Evolutionary conservation across 2,888 invertebrate genomes (phyloP).

Genomic region (Magallana nippona): DNA sequence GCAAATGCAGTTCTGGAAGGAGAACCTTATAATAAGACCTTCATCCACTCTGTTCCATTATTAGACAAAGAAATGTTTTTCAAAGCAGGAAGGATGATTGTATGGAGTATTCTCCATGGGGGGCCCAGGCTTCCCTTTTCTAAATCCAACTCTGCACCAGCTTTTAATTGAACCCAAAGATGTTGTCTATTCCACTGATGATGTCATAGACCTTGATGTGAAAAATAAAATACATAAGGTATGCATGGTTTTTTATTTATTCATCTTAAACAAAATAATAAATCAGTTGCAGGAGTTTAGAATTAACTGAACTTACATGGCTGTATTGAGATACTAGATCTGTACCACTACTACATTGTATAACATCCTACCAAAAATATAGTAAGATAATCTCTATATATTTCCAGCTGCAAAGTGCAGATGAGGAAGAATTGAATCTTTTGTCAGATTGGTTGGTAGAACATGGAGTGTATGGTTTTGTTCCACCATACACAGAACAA

Average conservation of each 20-base stretch:
- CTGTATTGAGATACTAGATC: background rate
- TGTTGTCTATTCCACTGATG: conserved; percentile 1
- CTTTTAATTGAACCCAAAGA: conserved; percentile 7
- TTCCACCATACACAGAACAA: conserved; percentile 11
- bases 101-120: conserved; percentile 15
- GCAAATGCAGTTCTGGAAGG: background rate
- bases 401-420: conserved; percentile 6
- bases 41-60: background rate
- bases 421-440: background rate
- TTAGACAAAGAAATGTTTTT: conserved; percentile 9
- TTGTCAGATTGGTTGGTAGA: too few species aligned
- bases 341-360: too few species aligned
- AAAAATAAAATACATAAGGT: conserved; percentile 7
- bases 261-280: background rate
- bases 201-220: conserved; percentile 15
- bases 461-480: background rate
- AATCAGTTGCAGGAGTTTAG: background rate
- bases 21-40: background rate
- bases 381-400: background rate
- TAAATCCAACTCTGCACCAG: conserved; percentile 15
- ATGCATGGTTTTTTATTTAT: background rate
- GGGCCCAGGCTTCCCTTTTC: background rate
- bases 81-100: background rate
- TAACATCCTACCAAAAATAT: background rate
- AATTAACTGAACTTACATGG: conserved; percentile 7